phyloP scores from a whole-genome alignment of 2,113 vertebrate species.

The Merops nubicus region DNA sequence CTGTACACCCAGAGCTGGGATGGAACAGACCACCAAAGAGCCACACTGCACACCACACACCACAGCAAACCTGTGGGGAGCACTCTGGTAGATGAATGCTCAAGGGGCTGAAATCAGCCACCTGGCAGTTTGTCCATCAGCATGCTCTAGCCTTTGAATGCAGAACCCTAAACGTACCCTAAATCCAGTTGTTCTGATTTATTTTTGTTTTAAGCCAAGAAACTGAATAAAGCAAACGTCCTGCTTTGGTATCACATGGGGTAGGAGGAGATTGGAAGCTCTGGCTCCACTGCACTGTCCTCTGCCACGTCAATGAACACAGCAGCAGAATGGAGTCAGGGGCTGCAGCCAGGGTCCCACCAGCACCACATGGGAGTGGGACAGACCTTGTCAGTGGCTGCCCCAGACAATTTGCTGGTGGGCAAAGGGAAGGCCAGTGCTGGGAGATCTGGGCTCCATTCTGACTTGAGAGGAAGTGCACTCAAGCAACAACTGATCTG shows the following conservation, averaged over 20 bases:
- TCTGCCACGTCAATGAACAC: rapidly evolving
- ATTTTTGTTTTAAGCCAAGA: not conserved
- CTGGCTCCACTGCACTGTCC: not conserved
- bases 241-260: not conserved
- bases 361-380: not conserved
- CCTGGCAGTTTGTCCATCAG: not conserved
- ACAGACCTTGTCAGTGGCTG: not conserved
- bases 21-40: not conserved
- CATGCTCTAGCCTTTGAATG: not conserved
- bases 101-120: not conserved
- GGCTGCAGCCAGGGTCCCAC: not conserved
- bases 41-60: not conserved
- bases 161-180: not conserved
- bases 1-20: not conserved
- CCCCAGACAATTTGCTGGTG: not conserved
- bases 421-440: not conserved
- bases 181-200: not conserved
- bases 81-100: not conserved
- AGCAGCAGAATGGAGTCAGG: not conserved
- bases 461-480: rapidly evolving
- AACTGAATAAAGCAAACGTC: not conserved
- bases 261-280: not conserved
- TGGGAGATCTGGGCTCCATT: not conserved
- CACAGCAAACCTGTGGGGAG: not conserved
- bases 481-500: not conserved